Percentiles rank a stretch among this genome's conserved stretches.
phyloP scores from a whole-genome alignment of 2,113 vertebrate genomes.

The Melospiza melodia region DNA sequence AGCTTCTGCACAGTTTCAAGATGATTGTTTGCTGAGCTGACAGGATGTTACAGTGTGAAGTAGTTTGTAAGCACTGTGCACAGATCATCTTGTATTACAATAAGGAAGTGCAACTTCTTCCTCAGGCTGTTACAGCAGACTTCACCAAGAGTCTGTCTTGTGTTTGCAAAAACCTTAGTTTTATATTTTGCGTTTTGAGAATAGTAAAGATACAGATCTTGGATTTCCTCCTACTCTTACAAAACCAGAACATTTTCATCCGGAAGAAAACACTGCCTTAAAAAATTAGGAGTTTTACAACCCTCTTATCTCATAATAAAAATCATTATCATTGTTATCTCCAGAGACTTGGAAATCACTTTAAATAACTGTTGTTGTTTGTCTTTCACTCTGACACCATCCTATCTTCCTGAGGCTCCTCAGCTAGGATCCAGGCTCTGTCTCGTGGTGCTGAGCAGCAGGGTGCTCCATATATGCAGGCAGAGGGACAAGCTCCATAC shows the following conservation, averaged over 20 bases:
- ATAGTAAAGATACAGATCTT: background rate
- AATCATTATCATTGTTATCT: background rate
- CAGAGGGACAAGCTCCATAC: background rate
- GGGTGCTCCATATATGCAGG: background rate
- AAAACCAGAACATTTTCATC: background rate
- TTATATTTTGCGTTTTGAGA: background rate
- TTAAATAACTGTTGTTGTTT: background rate
- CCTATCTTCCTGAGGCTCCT: background rate
- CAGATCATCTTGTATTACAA: background rate
- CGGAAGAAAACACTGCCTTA: background rate
- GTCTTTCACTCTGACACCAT: background rate
- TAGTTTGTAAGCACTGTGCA: background rate
- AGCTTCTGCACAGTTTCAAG: background rate
- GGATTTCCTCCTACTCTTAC: background rate
- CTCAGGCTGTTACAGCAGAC: background rate
- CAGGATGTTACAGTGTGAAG: constrained; percentile 40
- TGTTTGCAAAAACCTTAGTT: background rate
- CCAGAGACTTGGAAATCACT: background rate
- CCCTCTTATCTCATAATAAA: background rate
- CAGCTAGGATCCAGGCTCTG: background rate
- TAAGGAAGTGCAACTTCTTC: constrained; percentile 42
- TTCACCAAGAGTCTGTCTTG: background rate
- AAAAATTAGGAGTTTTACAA: background rate
- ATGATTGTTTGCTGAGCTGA: background rate
- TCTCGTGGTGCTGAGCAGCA: background rate